Evolutionary conservation across 2,113 vertebrate genomes (phyloP), one percentile per base, ranked within the genome.

Genomic region (Bagarius yarrelli): DNA sequence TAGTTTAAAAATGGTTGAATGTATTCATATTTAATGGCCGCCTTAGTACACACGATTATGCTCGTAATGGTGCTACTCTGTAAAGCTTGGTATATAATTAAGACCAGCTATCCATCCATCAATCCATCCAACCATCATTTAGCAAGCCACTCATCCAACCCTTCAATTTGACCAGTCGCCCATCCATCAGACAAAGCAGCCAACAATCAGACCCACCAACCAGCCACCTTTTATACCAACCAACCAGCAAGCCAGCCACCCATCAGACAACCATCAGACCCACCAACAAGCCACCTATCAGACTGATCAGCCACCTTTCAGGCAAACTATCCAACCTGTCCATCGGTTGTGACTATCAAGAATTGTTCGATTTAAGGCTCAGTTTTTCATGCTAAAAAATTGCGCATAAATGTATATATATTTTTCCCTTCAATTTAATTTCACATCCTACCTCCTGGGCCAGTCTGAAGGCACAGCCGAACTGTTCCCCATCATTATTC

Each of bases 391-490:
- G 36, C 36, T 40, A 40, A 40, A 40, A 40, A 40, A 40, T 40
- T 40, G 3, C 3, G 8, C 3, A n/a, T n/a, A n/a, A n/a, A n/a
- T n/a, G n/a, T n/a, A n/a, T n/a, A n/a, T 66, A 4, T 47, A 11
- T 27, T 15, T 11, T 12, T 52, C 27, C 40, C 44, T 72, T 19
- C 0, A 9, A 50, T 70, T 70, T 50, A 3, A 12, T 36, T 27
- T 50, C 67, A 25, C n/a, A 4, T 18, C 16, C 6, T 69, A 98
- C 98, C 96, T 99, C 97, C 89, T 99, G 98, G 11, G 97, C 95
- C 87, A 99, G 87, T 86, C 98, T 94, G 91, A 98, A 98, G 0
- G 97, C 95, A 87, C 97, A 99, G 40, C 95, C 97, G 80, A 98
- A 99, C 83, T 98, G 93, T 74, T 98, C 96, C 0, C 96, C 96